Evolutionary conservation across 2,888 invertebrate species (phyloP).

Genomic region (Drosophila leonis): DNA sequence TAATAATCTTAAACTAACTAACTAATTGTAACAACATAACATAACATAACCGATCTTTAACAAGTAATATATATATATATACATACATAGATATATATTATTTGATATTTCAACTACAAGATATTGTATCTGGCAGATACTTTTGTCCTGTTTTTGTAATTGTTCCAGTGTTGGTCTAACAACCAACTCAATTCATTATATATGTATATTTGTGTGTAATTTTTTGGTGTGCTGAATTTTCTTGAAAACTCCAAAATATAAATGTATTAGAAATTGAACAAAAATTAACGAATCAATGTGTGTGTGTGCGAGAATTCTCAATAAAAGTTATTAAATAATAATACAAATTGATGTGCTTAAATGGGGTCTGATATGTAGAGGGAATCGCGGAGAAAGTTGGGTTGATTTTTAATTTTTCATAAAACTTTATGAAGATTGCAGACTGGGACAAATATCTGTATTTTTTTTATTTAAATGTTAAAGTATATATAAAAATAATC

Average conservation of each 20-base stretch:
- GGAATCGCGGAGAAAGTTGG: no score
- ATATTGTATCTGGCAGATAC: constrained; percentile 30
- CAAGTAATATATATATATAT: background rate
- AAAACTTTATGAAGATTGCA: no score
- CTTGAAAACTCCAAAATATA: constrained; percentile 44
- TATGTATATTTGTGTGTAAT: constrained; percentile 31
- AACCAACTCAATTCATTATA: constrained; percentile 42
- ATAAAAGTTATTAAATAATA: constrained; percentile 52
- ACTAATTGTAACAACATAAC: constrained; percentile 47
- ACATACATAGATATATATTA: constrained; percentile 14
- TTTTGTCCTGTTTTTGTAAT: constrained; percentile 48
- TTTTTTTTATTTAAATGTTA: no score
- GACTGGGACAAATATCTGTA: no score
- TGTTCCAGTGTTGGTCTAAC: constrained; percentile 7
- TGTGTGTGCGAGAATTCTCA: constrained; percentile 59
- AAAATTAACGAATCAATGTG: constrained; percentile 26
- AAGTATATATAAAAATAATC: no score
- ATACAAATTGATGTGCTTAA: background rate
- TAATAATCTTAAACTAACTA: constrained; percentile 63
- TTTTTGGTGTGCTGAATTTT: constrained; percentile 63
- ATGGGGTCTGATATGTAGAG: background rate
- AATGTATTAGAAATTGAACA: constrained; percentile 59
- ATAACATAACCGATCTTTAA: constrained; percentile 29
- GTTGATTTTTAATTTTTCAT: no score
- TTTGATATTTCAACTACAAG: constrained; percentile 18